A percentile compares a stretch with the other conserved stretches of the same genome.
Evolutionary conservation across 2,113 vertebrate genomes (phyloP).

Genomic region (Polypterus senegalus): DNA sequence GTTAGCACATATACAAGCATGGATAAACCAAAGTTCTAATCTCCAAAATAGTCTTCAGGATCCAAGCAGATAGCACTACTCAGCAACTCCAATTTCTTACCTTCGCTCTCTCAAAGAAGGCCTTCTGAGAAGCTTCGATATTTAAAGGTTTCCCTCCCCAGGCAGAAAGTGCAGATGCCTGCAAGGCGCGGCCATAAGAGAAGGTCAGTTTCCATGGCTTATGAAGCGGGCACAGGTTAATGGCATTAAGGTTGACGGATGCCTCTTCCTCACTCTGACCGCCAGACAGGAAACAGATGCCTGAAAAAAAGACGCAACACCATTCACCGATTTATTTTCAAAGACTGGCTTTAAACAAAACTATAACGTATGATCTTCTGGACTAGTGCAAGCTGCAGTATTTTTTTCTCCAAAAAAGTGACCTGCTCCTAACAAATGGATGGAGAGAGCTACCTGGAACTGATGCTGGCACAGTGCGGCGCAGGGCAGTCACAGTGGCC

Average conservation of each 20-base stretch:
- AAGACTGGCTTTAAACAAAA: too few relatives aligned
- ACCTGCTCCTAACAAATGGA: too few relatives aligned
- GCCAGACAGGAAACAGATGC: conserved; percentile 92
- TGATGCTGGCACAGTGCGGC: conserved; percentile 78
- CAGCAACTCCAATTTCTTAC: conserved; percentile 30
- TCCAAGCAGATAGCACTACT: too few relatives aligned
- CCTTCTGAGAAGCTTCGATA: conserved; percentile 72
- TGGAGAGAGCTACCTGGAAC: conserved; percentile 64
- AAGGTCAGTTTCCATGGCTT: conserved; percentile 91
- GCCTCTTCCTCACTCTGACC: conserved; percentile 96
- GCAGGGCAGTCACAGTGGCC: conserved; percentile 81
- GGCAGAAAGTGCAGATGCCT: conserved; percentile 79
- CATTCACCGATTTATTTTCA: too few relatives aligned
- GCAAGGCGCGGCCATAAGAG: conserved; percentile 85
- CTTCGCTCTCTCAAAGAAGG: conserved; percentile 73
- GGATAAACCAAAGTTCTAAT: background rate
- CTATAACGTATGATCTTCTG: too few relatives aligned
- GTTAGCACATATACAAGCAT: too few relatives aligned
- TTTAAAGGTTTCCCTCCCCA: conserved; percentile 78
- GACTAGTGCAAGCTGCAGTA: too few relatives aligned
- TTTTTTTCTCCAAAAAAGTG: too few relatives aligned
- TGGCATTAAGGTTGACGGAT: conserved; percentile 80
- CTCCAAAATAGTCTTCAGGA: too few relatives aligned
- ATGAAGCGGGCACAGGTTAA: conserved; percentile 73
- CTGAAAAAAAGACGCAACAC: conserved; percentile 32